Base-by-base conservation (phyloP, 2,797 vertebrate species). In the Zalophus californianus region DNA sequence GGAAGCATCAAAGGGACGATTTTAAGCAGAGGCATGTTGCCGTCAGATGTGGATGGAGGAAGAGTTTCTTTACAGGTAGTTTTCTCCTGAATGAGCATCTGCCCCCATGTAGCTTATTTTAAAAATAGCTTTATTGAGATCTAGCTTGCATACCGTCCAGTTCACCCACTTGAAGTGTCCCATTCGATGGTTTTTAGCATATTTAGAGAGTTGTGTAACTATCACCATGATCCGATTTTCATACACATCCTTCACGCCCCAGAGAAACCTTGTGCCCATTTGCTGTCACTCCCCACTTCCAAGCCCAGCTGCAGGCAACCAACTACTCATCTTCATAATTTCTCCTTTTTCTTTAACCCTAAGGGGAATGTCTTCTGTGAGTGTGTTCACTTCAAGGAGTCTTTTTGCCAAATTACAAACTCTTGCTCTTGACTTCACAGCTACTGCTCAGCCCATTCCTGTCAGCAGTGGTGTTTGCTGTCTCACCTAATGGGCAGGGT, bases 301-400 rank as follows among this genome's bases (percentile, higher is more conserved):
- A 70, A 1, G 3, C 52, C 56, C n/a, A 80, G 48, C 35, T 27
- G 38, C 64, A 35, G 38, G 68, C 89, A 85, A 23, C 32, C 50
- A 54, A 62, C 78, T 44, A 79, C 52, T 94, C 41, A 41, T 84
- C 56, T 95, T 88, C 77, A 35, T 94, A 84, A 84, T 89, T 95
- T 92, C 94, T 97, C 54, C 64, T 66, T 96, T 95, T 62, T 90
- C 79, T 92, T 86, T 64, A 93, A 87, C 48, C 44, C 72, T 62
- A 86, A 86, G 27, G 48, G 41, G 25, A 86, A 44, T 85, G 25
- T 75, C 91, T 96, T 94, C 27, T 44, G 72, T 78, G 64, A 89
- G 16, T 78, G 9, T 89, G 38, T 68, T 96, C 78, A 70, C 83
- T 93, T 93, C 56, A 70, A 86, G 60, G 92, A 91, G 66, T 94